A percentile compares a stretch with the other conserved stretches of the same genome.
Evolutionary conservation across 2,888 invertebrate species (phyloP).

Genomic region (Teleogryllus oceanicus): DNA sequence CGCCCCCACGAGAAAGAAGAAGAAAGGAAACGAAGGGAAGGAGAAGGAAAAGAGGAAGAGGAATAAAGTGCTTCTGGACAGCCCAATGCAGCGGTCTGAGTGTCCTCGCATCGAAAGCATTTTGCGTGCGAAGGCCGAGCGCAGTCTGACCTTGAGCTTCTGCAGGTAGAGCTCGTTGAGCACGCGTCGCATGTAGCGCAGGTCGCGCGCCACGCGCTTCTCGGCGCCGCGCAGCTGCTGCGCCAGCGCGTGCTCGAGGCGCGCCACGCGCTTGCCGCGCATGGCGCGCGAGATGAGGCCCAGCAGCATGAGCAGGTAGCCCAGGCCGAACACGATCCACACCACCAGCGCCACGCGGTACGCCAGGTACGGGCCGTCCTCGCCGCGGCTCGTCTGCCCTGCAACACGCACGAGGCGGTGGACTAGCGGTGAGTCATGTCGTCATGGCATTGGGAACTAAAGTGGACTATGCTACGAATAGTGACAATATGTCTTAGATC

Average conservation of each 20-base stretch:
- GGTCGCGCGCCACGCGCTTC: conserved; percentile 69
- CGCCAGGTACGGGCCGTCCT: conserved; percentile 52
- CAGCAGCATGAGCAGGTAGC: conserved; percentile 85
- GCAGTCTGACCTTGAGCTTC: conserved; percentile 67
- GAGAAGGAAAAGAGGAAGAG: too few species aligned
- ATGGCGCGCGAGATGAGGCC: conserved; percentile 77
- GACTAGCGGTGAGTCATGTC: too few species aligned
- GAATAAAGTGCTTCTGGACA: too few species aligned
- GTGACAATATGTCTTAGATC: too few species aligned
- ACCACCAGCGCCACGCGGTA: conserved; percentile 79
- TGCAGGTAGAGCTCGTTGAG: conserved; percentile 79
- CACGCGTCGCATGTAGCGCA: conserved; percentile 67
- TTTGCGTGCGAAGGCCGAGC: too few species aligned
- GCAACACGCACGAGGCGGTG: too few species aligned
- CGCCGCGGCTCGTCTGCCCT: conserved; percentile 28
- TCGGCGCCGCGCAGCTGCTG: conserved; percentile 75
- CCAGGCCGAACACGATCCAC: conserved; percentile 90
- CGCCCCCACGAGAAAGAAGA: too few species aligned
- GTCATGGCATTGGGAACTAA: too few species aligned
- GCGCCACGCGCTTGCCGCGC: conserved; percentile 69
- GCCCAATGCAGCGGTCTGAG: too few species aligned
- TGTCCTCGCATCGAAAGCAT: too few species aligned
- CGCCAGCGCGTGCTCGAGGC: conserved; percentile 72
- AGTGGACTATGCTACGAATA: too few species aligned
- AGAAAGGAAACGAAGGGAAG: too few species aligned